Percentiles rank a stretch among this genome's conserved stretches.
Evolutionary conservation across 2,797 vertebrate genomes (phyloP).

Genomic region (Alauda arvensis): DNA sequence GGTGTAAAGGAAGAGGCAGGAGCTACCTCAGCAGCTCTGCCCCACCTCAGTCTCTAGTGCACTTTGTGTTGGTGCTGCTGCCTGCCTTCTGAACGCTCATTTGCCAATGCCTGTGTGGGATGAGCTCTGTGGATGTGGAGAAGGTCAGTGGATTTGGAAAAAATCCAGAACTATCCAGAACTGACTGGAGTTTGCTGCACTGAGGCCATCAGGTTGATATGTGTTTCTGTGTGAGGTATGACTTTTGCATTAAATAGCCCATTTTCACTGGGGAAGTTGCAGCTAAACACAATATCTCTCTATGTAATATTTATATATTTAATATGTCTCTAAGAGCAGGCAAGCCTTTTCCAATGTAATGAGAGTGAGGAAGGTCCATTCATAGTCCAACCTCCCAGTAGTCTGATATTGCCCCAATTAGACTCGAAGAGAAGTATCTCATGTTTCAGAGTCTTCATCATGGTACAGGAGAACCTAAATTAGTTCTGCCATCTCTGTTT

Average conservation of each 20-base stretch:
- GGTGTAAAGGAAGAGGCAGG: background rate
- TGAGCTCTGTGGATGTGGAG: background rate
- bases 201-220: background rate
- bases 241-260: background rate
- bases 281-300: background rate
- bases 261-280: background rate
- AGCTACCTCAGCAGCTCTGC: background rate
- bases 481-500: background rate
- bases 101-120: fast-evolving
- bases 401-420: background rate
- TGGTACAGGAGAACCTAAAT: background rate
- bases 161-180: background rate
- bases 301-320: too few species aligned
- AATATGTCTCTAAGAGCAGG: background rate
- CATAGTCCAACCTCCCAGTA: background rate
- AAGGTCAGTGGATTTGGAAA: background rate
- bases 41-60: too few species aligned
- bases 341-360: background rate
- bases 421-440: background rate
- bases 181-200: background rate
- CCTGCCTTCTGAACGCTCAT: background rate
- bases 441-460: background rate
- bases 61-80: background rate
- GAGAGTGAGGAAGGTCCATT: background rate
- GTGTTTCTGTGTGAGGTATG: background rate